These are phyloP conservation scores for Nibea coibor DNA, from an alignment of 2,113 vertebrate species.

Conservation along the genomic window DNA sequence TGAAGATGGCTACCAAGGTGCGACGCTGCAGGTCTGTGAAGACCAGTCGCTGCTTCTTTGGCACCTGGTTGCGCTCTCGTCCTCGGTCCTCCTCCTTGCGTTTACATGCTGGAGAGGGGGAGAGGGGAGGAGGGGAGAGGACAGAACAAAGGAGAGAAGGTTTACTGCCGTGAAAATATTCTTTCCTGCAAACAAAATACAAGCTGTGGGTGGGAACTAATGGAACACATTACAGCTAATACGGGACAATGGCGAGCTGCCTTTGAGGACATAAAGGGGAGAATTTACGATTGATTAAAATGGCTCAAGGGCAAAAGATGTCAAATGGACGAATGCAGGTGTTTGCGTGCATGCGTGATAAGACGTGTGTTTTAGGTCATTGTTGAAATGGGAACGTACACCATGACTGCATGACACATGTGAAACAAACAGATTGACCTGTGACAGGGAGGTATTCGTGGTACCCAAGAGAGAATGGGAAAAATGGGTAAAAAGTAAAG, in stretches of 20 bases:
- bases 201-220: not conserved
- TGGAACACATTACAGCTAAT: not conserved
- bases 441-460: not conserved
- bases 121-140: conserved; percentile 3
- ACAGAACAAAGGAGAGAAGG: not conserved
- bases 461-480: not conserved
- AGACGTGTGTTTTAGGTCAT: not conserved
- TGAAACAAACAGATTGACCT: not conserved
- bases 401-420: not conserved
- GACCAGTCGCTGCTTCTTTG: conserved; percentile 98
- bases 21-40: conserved; percentile 99
- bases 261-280: conserved; percentile 1
- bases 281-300: not conserved
- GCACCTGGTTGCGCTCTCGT: conserved; percentile 93
- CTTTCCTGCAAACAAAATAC: not conserved
- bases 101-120: conserved; percentile 90
- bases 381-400: not conserved
- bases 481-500: not conserved
- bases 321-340: not conserved
- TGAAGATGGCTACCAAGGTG: conserved; percentile 98
- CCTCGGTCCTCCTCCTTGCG: conserved; percentile 98
- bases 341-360: conserved; percentile 8
- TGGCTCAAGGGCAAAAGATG: not conserved
- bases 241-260: not conserved
- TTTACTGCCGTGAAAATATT: conserved; percentile 2